A percentile compares a stretch with the other conserved stretches of the same genome.
These are phyloP conservation scores for Pammene fasciana DNA, from an alignment of 2,888 invertebrate species.

Conservation along the genomic window DNA sequence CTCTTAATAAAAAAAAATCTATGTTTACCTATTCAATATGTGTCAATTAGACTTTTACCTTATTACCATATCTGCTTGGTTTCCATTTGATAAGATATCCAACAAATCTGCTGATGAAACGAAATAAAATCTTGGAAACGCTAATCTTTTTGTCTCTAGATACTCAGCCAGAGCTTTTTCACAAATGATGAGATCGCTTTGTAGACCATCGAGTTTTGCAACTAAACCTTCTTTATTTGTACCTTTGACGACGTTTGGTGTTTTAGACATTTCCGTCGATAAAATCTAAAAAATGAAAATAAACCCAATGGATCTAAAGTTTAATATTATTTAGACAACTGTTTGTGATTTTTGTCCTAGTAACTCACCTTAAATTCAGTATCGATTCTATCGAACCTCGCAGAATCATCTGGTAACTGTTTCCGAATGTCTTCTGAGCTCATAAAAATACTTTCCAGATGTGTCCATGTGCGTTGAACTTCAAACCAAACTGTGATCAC, in stretches of 20 bases:
- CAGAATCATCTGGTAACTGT: slow-evolving; percentile 96
- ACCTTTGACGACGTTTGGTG: slow-evolving; percentile 94
- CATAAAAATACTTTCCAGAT: slow-evolving; percentile 98
- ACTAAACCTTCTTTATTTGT: slow-evolving; percentile 94
- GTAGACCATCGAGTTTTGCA: slow-evolving; percentile 90
- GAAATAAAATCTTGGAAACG: slow-evolving; percentile 98
- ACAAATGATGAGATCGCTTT: slow-evolving; percentile 93
- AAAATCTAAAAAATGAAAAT: slow-evolving; percentile 78
- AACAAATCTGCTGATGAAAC: slow-evolving; percentile 97
- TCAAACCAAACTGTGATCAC: slow-evolving; percentile 97
- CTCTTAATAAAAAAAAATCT: background rate
- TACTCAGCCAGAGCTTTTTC: slow-evolving; percentile 99
- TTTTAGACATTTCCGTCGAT: slow-evolving; percentile 89
- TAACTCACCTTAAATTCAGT: slow-evolving; percentile 90
- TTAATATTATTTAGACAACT: background rate
- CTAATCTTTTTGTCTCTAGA: slow-evolving; percentile 96
- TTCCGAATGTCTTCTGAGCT: slow-evolving; percentile 98
- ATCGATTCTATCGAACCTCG: slow-evolving; percentile 95
- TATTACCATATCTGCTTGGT: slow-evolving; percentile 93
- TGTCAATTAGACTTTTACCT: slow-evolving; percentile 55
- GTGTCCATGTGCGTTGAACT: slow-evolving; percentile 98
- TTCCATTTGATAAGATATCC: slow-evolving; percentile 97
- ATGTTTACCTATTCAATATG: background rate
- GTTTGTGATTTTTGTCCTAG: background rate
- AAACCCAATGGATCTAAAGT: too few species aligned